phyloP scores from a whole-genome alignment of 2,113 vertebrate genomes.

The Pipa parva region DNA sequence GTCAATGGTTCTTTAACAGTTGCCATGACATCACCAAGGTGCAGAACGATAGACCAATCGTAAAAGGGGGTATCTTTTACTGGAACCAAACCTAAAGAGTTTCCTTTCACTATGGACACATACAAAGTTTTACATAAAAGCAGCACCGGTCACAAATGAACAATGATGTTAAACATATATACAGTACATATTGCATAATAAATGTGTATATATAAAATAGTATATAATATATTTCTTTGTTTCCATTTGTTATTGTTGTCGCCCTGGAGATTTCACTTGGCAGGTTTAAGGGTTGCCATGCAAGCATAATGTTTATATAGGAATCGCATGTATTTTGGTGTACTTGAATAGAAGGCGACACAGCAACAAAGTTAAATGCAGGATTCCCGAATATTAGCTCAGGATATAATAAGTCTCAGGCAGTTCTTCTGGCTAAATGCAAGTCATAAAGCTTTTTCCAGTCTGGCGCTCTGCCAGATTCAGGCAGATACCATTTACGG shows the following conservation, averaged over 20 bases:
- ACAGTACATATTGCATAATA: too few relatives aligned
- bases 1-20: too few relatives aligned
- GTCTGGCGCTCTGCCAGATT: too few relatives aligned
- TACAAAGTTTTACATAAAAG: too few relatives aligned
- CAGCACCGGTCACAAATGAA: too few relatives aligned
- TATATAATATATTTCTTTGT: neutral
- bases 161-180: too few relatives aligned
- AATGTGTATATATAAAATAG: neutral
- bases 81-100: too few relatives aligned
- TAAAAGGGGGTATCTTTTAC: too few relatives aligned
- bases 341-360: neutral
- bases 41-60: too few relatives aligned
- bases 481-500: too few relatives aligned
- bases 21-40: too few relatives aligned
- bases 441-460: slow-evolving; percentile 4
- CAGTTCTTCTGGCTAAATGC: neutral
- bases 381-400: neutral
- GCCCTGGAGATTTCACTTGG: neutral
- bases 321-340: neutral
- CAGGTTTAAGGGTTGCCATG: slow-evolving; percentile 14
- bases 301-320: slow-evolving; percentile 11
- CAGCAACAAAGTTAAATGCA: neutral
- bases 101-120: too few relatives aligned
- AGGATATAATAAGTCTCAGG: neutral
- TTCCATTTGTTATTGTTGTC: slow-evolving; percentile 13